phyloP scores from a whole-genome alignment of 2,888 invertebrate species.

The Pollenia angustigena region DNA sequence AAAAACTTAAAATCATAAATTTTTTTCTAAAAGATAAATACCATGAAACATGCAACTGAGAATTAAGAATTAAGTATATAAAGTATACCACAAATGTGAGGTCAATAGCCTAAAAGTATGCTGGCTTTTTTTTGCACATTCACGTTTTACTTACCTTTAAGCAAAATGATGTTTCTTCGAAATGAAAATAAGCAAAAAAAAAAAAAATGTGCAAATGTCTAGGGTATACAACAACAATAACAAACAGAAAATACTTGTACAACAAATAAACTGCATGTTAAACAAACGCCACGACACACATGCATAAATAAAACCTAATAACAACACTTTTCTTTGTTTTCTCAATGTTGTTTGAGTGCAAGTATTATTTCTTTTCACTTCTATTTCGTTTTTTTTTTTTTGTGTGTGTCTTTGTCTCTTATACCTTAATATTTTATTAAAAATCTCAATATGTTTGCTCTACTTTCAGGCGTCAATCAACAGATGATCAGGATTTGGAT shows the following conservation, averaged over 20 bases:
- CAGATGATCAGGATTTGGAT: slow-evolving; percentile 81
- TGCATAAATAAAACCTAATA: background rate
- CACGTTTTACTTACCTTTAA: slow-evolving; percentile 38
- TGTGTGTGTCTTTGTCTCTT: background rate
- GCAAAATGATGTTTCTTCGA: slow-evolving; percentile 15
- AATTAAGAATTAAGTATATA: slow-evolving; percentile 62
- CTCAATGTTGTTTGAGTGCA: slow-evolving; percentile 48
- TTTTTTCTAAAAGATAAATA: slow-evolving; percentile 62
- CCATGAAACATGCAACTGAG: slow-evolving; percentile 66
- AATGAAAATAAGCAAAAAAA: background rate
- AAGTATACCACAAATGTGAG: slow-evolving; percentile 67
- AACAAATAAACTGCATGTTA: slow-evolving; percentile 6
- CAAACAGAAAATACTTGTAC: background rate
- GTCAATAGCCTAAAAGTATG: slow-evolving; percentile 81
- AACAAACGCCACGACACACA: background rate
- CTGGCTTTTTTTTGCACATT: slow-evolving; percentile 63
- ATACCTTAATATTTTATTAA: slow-evolving; percentile 24
- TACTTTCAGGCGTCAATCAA: slow-evolving; percentile 78
- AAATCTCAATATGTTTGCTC: slow-evolving; percentile 21
- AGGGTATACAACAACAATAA: slow-evolving; percentile 41
- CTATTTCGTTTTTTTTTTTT: background rate
- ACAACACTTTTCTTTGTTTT: slow-evolving; percentile 42
- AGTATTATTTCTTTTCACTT: slow-evolving; percentile 15
- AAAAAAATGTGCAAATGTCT: slow-evolving; percentile 55
- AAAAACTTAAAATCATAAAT: slow-evolving; percentile 25